phyloP scores from a whole-genome alignment of 2,888 invertebrate genomes.

The Pristionchus mayeri region DNA sequence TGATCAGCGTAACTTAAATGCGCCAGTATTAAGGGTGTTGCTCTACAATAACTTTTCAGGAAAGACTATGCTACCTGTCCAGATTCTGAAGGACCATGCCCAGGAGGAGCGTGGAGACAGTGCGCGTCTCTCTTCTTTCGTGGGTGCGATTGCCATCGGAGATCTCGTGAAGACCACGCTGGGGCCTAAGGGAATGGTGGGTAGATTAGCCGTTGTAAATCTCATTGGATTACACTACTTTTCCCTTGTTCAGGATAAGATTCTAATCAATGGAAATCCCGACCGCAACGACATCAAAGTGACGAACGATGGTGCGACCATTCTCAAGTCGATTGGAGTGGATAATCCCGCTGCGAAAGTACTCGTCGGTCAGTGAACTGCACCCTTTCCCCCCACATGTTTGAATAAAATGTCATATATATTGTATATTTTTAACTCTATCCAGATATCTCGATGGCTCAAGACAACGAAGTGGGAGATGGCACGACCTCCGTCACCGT shows the following conservation, averaged over 20 bases:
- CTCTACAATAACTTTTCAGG: too few species aligned
- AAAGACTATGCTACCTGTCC: slow-evolving; percentile 78
- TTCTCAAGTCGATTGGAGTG: slow-evolving; percentile 93
- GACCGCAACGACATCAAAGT: slow-evolving; percentile 84
- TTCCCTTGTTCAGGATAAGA: slow-evolving; percentile 79
- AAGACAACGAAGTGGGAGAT: slow-evolving; percentile 99
- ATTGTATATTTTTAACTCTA: too few species aligned
- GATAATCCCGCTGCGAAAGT: slow-evolving; percentile 99
- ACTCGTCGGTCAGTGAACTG: slow-evolving; percentile 85
- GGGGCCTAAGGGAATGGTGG: slow-evolving; percentile 96
- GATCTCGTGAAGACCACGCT: slow-evolving; percentile 97
- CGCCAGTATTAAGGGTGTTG: too few species aligned
- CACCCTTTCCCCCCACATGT: too few species aligned
- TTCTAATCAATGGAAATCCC: slow-evolving; percentile 77
- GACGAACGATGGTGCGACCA: slow-evolving; percentile 99
- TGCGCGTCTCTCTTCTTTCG: slow-evolving; percentile 96
- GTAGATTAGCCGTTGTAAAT: slow-evolving; percentile 50
- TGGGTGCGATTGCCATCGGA: slow-evolving; percentile 98
- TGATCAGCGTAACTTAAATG: too few species aligned
- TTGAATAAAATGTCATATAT: too few species aligned
- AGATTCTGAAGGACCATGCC: slow-evolving; percentile 94
- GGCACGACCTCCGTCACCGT: slow-evolving; percentile 99
- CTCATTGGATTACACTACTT: neutral
- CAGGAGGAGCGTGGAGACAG: slow-evolving; percentile 98
- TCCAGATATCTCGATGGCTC: slow-evolving; percentile 93